Percentiles rank a stretch among this genome's conserved stretches.
Evolutionary conservation across 2,113 vertebrate genomes (phyloP).

Genomic region (Pygoscelis adeliae): DNA sequence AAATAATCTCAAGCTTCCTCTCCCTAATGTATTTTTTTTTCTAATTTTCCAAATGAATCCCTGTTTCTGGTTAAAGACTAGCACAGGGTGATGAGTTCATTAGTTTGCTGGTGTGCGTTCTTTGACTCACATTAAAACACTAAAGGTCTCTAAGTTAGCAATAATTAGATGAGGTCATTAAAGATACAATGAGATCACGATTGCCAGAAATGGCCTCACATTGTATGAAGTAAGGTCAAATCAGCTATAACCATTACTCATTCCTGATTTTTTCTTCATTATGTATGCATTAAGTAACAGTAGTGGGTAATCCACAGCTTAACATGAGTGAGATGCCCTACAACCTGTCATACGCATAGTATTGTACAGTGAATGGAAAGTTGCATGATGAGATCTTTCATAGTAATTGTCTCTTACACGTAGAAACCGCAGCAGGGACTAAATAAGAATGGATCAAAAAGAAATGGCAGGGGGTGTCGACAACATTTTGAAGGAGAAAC

Average conservation of each 20-base stretch:
- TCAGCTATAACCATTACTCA: conserved; percentile 71
- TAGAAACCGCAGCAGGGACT: background rate
- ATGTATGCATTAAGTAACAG: conserved; percentile 59
- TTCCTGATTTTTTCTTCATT: conserved; percentile 35
- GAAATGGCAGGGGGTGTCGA: background rate
- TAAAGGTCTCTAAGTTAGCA: conserved; percentile 69
- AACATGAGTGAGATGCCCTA: background rate
- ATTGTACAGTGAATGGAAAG: background rate
- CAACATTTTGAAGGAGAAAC: background rate
- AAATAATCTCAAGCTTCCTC: conserved; percentile 63
- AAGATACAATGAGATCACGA: conserved; percentile 75
- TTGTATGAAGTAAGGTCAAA: conserved; percentile 72
- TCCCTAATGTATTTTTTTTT: conserved; percentile 56
- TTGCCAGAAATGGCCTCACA: conserved; percentile 65
- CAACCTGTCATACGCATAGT: accelerated
- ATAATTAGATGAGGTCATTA: conserved; percentile 80
- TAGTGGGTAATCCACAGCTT: background rate
- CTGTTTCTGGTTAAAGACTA: conserved; percentile 68
- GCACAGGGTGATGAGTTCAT: conserved; percentile 68
- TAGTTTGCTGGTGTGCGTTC: conserved; percentile 60
- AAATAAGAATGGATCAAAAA: background rate
- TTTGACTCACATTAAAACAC: conserved; percentile 66
- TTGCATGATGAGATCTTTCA: background rate
- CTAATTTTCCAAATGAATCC: conserved; percentile 73
- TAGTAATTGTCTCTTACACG: background rate